Evolutionary conservation across 2,888 invertebrate species (phyloP), one percentile per base, ranked within the genome.

Genomic region (Drosophila pseudotakahashii): DNA sequence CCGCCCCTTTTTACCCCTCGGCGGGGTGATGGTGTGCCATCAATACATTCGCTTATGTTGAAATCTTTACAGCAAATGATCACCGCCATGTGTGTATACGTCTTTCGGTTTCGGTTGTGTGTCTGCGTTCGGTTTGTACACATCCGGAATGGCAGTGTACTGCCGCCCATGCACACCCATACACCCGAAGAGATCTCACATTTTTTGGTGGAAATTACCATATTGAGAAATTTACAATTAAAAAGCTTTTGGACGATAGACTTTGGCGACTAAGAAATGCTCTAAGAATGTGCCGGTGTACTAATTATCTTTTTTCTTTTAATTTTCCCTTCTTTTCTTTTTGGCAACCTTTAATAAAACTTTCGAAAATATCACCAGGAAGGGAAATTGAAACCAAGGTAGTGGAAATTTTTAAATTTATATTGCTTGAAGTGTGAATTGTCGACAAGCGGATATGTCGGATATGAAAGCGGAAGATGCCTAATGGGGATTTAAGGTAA

Each of bases 161-260:
- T 76, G 66, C 62, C 85, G 77, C 83, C 79, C 67, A 79, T 80
- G 80, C 86, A 66, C 77, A 77, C 69, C 36, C 39, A 67, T 42
- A 62, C 41, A 48, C 47, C 57, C 36, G n/a, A 37, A 30, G 48
- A 66, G 67, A 66, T 66, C 67, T 66, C 61, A 71, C 72, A 70
- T 72, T 79, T 79, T 85, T 72, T 76, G 48, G 76, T 78, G 80
- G 78, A 79, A 83, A 89, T 89, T 89, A 88, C 83, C 89, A 88
- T 89, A 89, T 86, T 84, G 79, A 86, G 87, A 77, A 86, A 88
- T 88, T 77, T 86, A 77, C 84, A 88, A 86, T 85, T 88, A 74
- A 82, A 84, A 67, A 64, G 72, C 19, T 58, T 16, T n/a, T 19
- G 26, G 26, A 32, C 39, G 13, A 30, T 6, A 13, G 41, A 19